Evolutionary conservation across 2,888 invertebrate genomes (phyloP).

Genomic region (Drosophila multiciliata): DNA sequence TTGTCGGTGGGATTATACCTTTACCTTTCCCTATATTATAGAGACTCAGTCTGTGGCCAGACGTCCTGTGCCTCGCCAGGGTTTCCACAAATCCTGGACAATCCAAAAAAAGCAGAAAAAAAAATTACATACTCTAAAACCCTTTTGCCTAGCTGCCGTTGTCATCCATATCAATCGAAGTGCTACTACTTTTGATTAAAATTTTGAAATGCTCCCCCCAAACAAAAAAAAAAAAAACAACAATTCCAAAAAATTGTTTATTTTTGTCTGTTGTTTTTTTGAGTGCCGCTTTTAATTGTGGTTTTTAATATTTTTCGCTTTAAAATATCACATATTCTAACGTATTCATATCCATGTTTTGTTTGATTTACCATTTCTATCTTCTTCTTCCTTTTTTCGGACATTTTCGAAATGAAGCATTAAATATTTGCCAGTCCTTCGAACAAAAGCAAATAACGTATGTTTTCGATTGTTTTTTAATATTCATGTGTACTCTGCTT

Average conservation of each 20-base stretch:
- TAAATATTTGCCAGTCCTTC: conserved; percentile 68
- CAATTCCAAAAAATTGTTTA: neutral
- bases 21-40: conserved; percentile 1
- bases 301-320: conserved; percentile 65
- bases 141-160: conserved; percentile 35
- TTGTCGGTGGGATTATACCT: conserved; percentile 14
- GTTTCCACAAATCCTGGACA: conserved; percentile 32
- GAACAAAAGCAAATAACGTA: conserved; percentile 67
- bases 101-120: conserved; percentile 11
- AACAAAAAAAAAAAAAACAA: neutral
- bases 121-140: conserved; percentile 19
- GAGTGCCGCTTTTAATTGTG: conserved; percentile 69
- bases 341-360: conserved; percentile 43
- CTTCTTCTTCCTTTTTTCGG: conserved; percentile 5
- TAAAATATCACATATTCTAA: conserved; percentile 24
- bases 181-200: conserved; percentile 82
- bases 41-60: conserved; percentile 10
- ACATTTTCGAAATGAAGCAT: conserved; percentile 66
- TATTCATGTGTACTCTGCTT: conserved; percentile 59
- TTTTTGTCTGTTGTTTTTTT: conserved; percentile 33
- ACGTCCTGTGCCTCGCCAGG: conserved; percentile 16
- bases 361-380: conserved; percentile 52
- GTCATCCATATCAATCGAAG: conserved; percentile 79
- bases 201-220: conserved; percentile 55
- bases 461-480: conserved; percentile 71